Conservation (phyloP, 2,113 vertebrate species). For the Pollachius pollachius region DNA sequence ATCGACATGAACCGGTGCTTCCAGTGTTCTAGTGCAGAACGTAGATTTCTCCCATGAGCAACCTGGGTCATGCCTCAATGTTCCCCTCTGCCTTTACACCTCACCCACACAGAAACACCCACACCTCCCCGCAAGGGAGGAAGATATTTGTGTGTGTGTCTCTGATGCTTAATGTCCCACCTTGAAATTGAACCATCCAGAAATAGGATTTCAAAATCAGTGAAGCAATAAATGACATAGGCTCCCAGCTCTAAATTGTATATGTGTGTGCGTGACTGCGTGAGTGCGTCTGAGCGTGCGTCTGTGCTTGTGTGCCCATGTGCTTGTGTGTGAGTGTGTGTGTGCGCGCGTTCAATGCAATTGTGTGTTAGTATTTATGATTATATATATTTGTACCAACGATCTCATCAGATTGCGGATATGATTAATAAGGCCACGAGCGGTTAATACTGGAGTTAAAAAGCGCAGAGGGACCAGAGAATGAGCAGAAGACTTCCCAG, state of each 20-base stretch:
- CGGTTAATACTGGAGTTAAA: conserved; percentile 18
- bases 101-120: not conserved
- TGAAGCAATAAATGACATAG: conserved; percentile 26
- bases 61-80: too few species aligned
- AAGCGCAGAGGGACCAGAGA: too few species aligned
- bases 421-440: conserved; percentile 57
- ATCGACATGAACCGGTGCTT: too few species aligned
- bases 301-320: not conserved
- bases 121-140: too few species aligned
- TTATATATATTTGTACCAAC: too few species aligned
- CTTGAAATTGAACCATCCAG: conserved; percentile 9
- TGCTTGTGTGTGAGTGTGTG: conserved; percentile 5
- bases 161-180: too few species aligned
- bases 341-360: conserved; percentile 8
- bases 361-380: not conserved
- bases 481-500: too few species aligned
- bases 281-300: conserved; percentile 1
- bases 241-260: not conserved
- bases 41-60: too few species aligned
- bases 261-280: conserved; percentile 12
- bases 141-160: too few species aligned
- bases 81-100: not conserved
- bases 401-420: conserved; percentile 22
- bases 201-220: conserved; percentile 34
- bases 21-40: too few species aligned